Percentiles rank a stretch among this genome's conserved stretches.
phyloP scores from a whole-genome alignment of 2,113 vertebrate species.

The Rhipidura dahli region DNA sequence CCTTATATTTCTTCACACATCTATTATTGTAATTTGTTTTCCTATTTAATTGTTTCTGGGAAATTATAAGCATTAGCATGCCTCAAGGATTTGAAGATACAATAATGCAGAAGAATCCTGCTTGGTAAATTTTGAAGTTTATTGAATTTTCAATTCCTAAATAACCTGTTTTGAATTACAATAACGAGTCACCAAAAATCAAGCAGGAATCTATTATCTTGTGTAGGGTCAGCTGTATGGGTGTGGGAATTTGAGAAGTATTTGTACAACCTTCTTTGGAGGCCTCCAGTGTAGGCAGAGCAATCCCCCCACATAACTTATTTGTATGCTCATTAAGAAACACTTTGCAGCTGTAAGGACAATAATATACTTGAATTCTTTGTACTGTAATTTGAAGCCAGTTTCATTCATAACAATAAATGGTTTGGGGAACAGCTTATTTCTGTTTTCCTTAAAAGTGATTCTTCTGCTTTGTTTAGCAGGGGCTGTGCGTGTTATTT shows the following conservation, averaged over 20 bases:
- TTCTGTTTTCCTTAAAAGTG: background rate
- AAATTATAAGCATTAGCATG: background rate
- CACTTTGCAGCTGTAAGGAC: background rate
- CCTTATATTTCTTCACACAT: accelerated
- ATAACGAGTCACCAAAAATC: background rate
- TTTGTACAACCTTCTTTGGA: background rate
- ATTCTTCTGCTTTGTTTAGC: background rate
- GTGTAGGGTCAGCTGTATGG: accelerated
- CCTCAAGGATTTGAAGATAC: background rate
- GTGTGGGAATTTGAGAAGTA: background rate
- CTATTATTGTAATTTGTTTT: background rate
- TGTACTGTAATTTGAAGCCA: background rate
- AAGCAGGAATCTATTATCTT: background rate
- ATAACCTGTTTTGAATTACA: background rate
- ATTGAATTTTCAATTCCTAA: background rate
- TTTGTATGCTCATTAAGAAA: background rate
- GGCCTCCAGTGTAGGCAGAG: background rate
- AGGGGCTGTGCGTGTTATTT: accelerated
- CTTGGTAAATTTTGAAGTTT: background rate
- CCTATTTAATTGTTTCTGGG: background rate
- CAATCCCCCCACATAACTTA: background rate
- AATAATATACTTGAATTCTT: background rate
- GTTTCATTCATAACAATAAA: background rate
- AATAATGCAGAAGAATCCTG: background rate
- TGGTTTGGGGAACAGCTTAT: background rate